Evolutionary conservation across 2,888 invertebrate species (phyloP).

Genomic region (Apoderus coryli): DNA sequence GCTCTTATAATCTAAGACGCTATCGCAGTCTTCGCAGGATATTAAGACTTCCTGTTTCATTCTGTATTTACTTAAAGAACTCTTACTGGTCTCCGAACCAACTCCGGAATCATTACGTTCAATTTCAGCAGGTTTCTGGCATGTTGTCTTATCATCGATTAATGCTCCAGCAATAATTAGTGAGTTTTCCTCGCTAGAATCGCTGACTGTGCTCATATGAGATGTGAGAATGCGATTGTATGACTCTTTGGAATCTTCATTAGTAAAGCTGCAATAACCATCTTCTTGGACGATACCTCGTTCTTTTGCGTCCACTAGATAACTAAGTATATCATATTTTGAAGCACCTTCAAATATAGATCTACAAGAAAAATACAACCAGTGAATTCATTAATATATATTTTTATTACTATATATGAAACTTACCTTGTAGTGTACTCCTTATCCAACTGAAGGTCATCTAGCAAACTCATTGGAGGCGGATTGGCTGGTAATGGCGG

Average conservation of each 20-base stretch:
- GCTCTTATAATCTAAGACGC: conserved; percentile 48
- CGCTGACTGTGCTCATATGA: conserved; percentile 67
- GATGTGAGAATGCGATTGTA: conserved; percentile 60
- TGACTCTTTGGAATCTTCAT: conserved; percentile 41
- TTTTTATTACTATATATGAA: too few species aligned
- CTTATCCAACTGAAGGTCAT: conserved; percentile 54
- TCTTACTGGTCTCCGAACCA: conserved; percentile 82
- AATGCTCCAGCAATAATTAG: conserved; percentile 45
- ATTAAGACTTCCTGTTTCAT: conserved; percentile 39
- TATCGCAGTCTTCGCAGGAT: conserved; percentile 75
- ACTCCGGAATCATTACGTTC: conserved; percentile 89
- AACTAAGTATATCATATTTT: conserved; percentile 80
- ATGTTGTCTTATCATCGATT: conserved; percentile 39
- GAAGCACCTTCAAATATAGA: conserved; percentile 71
- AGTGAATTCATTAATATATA: background rate
- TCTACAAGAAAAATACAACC: conserved; percentile 22
- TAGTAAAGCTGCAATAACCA: conserved; percentile 35
- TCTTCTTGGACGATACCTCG: conserved; percentile 57
- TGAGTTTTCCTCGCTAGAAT: conserved; percentile 74
- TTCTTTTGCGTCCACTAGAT: conserved; percentile 76
- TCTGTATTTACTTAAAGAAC: conserved; percentile 61
- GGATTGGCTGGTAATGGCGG: conserved; percentile 67
- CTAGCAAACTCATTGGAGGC: conserved; percentile 50
- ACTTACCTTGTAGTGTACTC: conserved; percentile 44
- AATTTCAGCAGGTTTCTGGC: conserved; percentile 57